Base-by-base conservation (phyloP, 2,888 invertebrate genomes). In the Kuschelorhynchus macadamiae region DNA sequence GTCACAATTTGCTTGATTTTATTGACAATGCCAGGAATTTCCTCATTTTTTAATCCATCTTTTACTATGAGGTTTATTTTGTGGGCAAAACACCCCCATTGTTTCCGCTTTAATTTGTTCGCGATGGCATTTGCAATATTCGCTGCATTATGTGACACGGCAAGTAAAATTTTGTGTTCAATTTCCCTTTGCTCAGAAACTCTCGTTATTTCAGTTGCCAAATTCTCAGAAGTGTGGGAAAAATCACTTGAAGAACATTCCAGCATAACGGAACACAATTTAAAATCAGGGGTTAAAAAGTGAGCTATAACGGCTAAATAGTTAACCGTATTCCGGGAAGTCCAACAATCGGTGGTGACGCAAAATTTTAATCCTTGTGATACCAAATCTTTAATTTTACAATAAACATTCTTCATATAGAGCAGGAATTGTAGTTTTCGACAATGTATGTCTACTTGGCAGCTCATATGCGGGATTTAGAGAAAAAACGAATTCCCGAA, bases 1-100 rank as follows among this genome's bases (percentile, higher is more conserved):
- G 32, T 36, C 1, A 77, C 74, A 30, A 76, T 67, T 11, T 12
- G 47, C 46, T 70, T 73, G 14, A 75, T 52, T 67, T 76, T 75
- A 16, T 70, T 52, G 5, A 70, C 4, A 9, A 50, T 49, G 11
- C 9, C 46, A 1, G 30, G n/a, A 16, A 59, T 33, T 5, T 25
- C 25, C 25, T 3, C 4, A 9, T 14, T 12, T 25, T 25, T 25
- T 25, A 25, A 7, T 7, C 4, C 25, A 25, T 25, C 25, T 25
- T 25, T 3, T 3, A 7, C 25, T 5, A 25, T 7, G 7, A 25
- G 25, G 25, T 25, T 25, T 5, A 25, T 25, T 3, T 3, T 25
- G 7, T 25, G 25, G 4, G 25, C 25, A 7, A 5, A 25, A 7
- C 25, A 25, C 7, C 25, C 25, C 25, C 3, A 25, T 5, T 25